Evolutionary conservation across 2,797 vertebrate species (phyloP).

Genomic region (Crocidura indochinensis): DNA sequence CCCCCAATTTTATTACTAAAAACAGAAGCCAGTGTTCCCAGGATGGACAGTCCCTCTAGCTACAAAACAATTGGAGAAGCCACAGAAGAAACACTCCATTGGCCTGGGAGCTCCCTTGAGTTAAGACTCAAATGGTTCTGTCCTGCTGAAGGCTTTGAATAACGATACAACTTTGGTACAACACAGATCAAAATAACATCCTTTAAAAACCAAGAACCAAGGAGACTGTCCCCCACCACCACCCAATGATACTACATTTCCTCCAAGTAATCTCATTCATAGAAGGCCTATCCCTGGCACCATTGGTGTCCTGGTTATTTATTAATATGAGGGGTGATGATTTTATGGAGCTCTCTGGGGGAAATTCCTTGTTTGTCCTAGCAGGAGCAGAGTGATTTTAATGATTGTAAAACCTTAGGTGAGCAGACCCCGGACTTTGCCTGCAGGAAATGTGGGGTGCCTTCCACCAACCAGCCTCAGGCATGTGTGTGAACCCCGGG

Average conservation of each 20-base stretch:
- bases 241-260: not conserved
- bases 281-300: slow-evolving; percentile 30
- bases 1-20: slow-evolving; percentile 73
- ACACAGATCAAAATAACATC: slow-evolving; percentile 47
- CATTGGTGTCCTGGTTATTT: not conserved
- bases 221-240: not conserved
- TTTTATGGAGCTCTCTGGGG: slow-evolving; percentile 27
- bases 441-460: slow-evolving; percentile 2
- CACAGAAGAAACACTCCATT: too few relatives aligned
- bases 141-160: slow-evolving; percentile 53
- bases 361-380: not conserved
- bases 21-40: slow-evolving; percentile 66
- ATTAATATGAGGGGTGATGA: slow-evolving; percentile 6
- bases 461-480: not conserved
- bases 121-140: slow-evolving; percentile 30
- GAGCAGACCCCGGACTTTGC: not conserved
- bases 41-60: not conserved
- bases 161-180: slow-evolving; percentile 65
- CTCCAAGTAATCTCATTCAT: slow-evolving; percentile 28
- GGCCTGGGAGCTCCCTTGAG: slow-evolving; percentile 14
- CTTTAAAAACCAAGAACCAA: slow-evolving; percentile 42
- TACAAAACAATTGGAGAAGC: too few relatives aligned
- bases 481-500: not conserved
- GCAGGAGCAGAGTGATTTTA: not conserved
- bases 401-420: not conserved